Evolutionary conservation across 1,140 invertebrate genomes (phyloP).

Genomic region (Sipha flava): DNA sequence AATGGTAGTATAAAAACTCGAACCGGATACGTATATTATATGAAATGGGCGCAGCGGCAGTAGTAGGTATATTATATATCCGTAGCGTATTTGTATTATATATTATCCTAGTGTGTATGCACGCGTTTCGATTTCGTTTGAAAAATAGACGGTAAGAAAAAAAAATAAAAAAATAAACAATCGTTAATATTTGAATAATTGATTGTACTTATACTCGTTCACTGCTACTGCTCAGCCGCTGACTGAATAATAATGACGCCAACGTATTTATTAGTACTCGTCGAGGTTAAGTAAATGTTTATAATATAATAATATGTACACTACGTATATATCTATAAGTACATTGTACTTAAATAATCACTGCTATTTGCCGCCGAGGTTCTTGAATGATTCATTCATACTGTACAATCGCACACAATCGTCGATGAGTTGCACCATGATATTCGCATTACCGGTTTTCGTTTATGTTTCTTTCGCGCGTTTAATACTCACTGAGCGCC

Average conservation of each 20-base stretch:
- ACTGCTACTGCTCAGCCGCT: not conserved
- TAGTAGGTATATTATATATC: not conserved
- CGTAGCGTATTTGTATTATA: not conserved
- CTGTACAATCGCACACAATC: not conserved
- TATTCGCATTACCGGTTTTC: not conserved
- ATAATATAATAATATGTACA: not conserved
- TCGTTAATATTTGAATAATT: constrained; percentile 9
- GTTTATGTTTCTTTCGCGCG: not conserved
- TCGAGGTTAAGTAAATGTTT: not conserved
- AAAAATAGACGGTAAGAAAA: not conserved
- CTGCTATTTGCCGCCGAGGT: not conserved
- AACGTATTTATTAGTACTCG: not conserved
- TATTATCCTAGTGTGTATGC: not conserved
- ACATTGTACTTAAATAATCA: too few relatives aligned
- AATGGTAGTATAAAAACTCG: not conserved
- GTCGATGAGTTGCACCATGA: not conserved
- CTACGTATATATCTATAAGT: not conserved
- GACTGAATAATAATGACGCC: not conserved
- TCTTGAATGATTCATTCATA: constrained; percentile 9
- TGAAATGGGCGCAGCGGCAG: not conserved
- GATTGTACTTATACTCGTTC: not conserved
- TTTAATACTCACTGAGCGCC: too few relatives aligned
- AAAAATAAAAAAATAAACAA: not conserved
- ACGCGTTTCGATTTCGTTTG: not conserved
- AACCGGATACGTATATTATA: not conserved